phyloP scores from a whole-genome alignment of 2,888 invertebrate species.

The Hirtodrosophila confusa region DNA sequence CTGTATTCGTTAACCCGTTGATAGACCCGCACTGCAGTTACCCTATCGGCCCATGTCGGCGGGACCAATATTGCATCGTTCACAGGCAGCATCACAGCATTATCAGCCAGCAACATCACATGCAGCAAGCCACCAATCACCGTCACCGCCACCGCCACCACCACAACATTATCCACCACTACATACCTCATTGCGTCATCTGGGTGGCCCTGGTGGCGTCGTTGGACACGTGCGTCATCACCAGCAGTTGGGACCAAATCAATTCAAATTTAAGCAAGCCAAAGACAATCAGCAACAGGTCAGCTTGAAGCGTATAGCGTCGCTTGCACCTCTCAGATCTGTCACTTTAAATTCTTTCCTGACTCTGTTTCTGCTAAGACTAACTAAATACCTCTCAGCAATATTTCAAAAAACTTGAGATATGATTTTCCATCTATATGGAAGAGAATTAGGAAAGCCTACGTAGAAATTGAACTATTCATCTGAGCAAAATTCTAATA shows the following conservation, averaged over 20 bases:
- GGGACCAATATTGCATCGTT: slow-evolving; percentile 84
- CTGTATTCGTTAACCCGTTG: slow-evolving; percentile 42
- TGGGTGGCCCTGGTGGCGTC: slow-evolving; percentile 75
- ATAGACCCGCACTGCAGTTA: slow-evolving; percentile 83
- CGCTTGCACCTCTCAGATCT: slow-evolving; percentile 36
- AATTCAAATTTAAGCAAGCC: slow-evolving; percentile 68
- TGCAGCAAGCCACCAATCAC: slow-evolving; percentile 62
- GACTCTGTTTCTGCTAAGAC: slow-evolving; percentile 25
- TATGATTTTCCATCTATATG: slow-evolving; percentile 1
- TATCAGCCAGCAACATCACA: slow-evolving; percentile 65
- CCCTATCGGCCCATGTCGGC: slow-evolving; percentile 84
- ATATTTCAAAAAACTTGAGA: slow-evolving; percentile 2
- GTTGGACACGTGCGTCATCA: slow-evolving; percentile 59
- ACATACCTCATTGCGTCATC: slow-evolving; percentile 82
- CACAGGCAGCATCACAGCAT: slow-evolving; percentile 60
- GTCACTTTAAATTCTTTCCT: slow-evolving; percentile 26
- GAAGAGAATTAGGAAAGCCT: background rate
- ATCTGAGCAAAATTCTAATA: background rate
- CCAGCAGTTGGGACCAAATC: slow-evolving; percentile 68
- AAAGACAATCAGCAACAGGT: slow-evolving; percentile 82
- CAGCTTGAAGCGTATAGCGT: slow-evolving; percentile 45
- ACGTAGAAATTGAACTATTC: background rate
- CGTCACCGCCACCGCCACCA: slow-evolving; percentile 57
- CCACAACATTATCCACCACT: slow-evolving; percentile 49
- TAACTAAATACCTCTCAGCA: slow-evolving; percentile 13